Evolutionary conservation across 1,140 invertebrate genomes (phyloP), one percentile per base, ranked within the genome.

Genomic region (Saccostrea glomerata): DNA sequence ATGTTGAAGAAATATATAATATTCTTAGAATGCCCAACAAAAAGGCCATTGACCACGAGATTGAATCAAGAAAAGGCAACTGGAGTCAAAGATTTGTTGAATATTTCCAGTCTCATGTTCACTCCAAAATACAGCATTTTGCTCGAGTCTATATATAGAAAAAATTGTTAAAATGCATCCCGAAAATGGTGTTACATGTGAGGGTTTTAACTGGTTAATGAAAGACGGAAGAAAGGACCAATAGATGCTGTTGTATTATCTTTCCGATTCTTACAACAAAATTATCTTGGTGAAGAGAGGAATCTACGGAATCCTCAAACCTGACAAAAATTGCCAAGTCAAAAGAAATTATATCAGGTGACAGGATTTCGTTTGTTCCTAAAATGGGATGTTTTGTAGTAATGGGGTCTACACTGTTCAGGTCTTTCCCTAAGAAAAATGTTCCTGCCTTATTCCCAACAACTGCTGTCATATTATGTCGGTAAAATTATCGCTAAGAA

Each of bases 141-240:
- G 2, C 70, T 25, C 70, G 70, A 15, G 70, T 7, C 30, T 36
- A 2, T 23, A 2, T 23, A 7, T 77, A 15, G 70, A 7, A 5
- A 77, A 77, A 77, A 4, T 77, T n/a, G n/a, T 77, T 12, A 25
- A 11, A 77, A 12, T 77, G 30, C 70, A 77, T 36, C 70, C n/a
- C n/a, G 70, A 77, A 36, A 77, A 77, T n/a, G 6, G 70, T 77
- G 70, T 77, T 11, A 77, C 70, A 73, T 73, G 30, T 20, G 70
- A 73, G 30, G 20, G 70, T 73, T 73, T 73, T 20, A 73, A 73
- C 70, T 73, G 70, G 70, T 20, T 73, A 7, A 73, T 73, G 70
- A 73, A 73, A 73, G 70, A 73, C 20, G 70, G 20, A 73, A 73
- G 30, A 20, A 23, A 30, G 70, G 70, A 9, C 70, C 70, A n/a